Conservation (phyloP, 1,140 invertebrate species). For the Lanistes nyassanus region DNA sequence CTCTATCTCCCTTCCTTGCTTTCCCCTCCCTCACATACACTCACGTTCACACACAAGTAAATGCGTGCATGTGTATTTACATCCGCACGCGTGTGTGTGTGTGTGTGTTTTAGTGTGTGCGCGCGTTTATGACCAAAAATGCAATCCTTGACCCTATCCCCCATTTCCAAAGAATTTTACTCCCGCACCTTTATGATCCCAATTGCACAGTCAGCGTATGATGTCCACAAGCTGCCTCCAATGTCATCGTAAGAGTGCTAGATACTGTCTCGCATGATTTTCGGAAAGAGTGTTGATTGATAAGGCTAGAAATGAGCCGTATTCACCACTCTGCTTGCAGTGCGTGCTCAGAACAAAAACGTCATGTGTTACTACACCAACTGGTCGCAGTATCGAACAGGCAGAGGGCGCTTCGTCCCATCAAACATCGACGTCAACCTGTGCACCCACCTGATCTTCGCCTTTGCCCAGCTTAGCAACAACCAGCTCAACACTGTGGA, state of each 20-base stretch:
- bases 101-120: neutral
- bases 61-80: neutral
- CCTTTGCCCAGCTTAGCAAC: conserved; percentile 76
- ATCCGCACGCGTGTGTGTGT: neutral
- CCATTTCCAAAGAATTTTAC: no score
- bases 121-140: no score
- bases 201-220: no score
- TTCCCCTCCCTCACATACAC: no score
- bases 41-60: neutral
- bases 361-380: conserved; percentile 53
- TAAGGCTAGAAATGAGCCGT: neutral
- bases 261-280: no score
- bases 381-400: conserved; percentile 48
- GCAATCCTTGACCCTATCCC: no score
- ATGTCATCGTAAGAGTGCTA: neutral
- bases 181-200: no score
- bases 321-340: conserved; percentile 12
- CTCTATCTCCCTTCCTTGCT: no score
- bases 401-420: conserved; percentile 69
- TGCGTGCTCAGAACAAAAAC: conserved; percentile 1
- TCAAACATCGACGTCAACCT: conserved; percentile 75
- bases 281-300: no score
- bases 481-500: conserved; percentile 35
- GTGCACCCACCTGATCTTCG: conserved; percentile 85
- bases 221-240: no score